Percentiles rank a stretch among this genome's conserved stretches.
phyloP scores from a whole-genome alignment of 2,113 vertebrate species.

The Chloropsis cyanopogon region DNA sequence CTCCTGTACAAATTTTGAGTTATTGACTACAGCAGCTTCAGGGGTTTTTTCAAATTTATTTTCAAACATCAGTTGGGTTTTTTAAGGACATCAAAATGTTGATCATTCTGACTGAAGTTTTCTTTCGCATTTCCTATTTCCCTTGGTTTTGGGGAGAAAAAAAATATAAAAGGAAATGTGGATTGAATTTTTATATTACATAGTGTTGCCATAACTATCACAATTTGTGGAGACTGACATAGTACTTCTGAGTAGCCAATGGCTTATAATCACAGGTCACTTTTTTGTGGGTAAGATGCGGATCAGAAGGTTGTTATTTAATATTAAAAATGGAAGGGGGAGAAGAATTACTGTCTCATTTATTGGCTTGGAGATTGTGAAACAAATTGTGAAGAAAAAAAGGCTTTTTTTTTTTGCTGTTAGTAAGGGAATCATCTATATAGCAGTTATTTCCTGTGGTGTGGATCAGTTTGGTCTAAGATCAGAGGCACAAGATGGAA shows the following conservation, averaged over 20 bases:
- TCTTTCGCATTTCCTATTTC: neutral
- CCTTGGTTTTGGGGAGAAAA: rapidly evolving
- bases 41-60: neutral
- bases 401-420: neutral
- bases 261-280: neutral
- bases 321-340: neutral
- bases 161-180: neutral
- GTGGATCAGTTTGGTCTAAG: neutral
- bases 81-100: conserved; percentile 38
- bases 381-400: neutral
- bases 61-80: neutral
- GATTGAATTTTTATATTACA: neutral
- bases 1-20: neutral
- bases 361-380: neutral
- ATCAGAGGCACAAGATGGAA: neutral
- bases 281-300: neutral
- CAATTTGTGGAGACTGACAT: neutral
- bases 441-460: neutral
- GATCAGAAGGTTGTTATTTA: neutral
- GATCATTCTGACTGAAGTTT: conserved; percentile 28
- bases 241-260: neutral
- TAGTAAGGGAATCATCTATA: neutral
- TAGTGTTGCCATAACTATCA: neutral
- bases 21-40: conserved; percentile 9
- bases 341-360: neutral